phyloP scores from a whole-genome alignment of 1,140 invertebrate genomes.

The Brachionus calyciflorus region DNA sequence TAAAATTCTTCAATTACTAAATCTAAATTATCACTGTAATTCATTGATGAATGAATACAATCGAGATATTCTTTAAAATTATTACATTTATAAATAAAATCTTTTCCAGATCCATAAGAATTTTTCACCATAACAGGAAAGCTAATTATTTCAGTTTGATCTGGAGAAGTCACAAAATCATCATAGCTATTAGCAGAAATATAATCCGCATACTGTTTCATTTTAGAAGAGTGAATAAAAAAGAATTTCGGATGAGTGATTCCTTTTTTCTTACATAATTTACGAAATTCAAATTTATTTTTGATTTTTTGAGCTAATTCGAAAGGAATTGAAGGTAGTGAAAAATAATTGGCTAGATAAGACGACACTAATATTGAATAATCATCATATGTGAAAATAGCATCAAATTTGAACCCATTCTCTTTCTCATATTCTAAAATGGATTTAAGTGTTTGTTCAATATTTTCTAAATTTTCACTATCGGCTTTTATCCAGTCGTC shows the following conservation, averaged over 20 bases:
- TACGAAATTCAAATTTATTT: constrained; percentile 35
- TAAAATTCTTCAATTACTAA: constrained; percentile 32
- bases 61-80: background rate
- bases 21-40: background rate
- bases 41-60: background rate
- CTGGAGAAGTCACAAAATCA: background rate
- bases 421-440: constrained; percentile 2
- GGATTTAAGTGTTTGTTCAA: background rate
- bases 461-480: background rate
- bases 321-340: constrained; percentile 10
- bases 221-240: background rate
- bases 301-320: background rate
- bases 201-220: background rate
- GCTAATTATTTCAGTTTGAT: background rate
- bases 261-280: background rate
- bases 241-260: constrained; percentile 12
- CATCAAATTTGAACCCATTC: background rate
- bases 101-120: constrained; percentile 11
- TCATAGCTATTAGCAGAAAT: background rate
- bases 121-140: constrained; percentile 43
- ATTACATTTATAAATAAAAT: constrained; percentile 38
- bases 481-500: constrained; percentile 37
- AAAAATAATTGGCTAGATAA: constrained; percentile 24
- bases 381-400: constrained; percentile 36
- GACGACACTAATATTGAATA: background rate